Evolutionary conservation across 2,888 invertebrate species (phyloP), one percentile per base, ranked within the genome.

Genomic region (Drosophila robusta): DNA sequence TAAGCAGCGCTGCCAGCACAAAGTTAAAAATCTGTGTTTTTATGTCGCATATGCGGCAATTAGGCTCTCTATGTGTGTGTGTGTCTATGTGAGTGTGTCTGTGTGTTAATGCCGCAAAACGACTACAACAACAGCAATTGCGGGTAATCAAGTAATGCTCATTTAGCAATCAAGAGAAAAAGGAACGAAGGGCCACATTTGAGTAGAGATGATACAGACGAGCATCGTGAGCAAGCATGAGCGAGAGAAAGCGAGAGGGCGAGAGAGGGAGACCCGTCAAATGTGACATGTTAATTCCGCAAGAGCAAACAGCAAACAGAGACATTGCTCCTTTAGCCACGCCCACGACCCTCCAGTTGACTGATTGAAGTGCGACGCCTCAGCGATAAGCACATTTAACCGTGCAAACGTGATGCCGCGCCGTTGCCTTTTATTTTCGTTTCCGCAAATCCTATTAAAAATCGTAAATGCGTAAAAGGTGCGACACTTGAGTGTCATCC

Each of bases 121-220:
- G 67, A 62, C 60, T 34, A 78, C 55, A 63, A 51, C 82, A 86
- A 67, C 80, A 64, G 70, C 77, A 84, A 87, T 87, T 86, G 89
- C 70, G 75, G 75, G 81, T 89, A 90, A 89, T 90, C 90, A 89
- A 80, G 82, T 90, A 87, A 89, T 90, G 90, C 78, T 77, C 87
- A 90, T 78, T 89, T 82, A 67, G 77, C 82, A 74, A 79, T 75
- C 70, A 74, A 51, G 60, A 34, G 62, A 70, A 70, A 62, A 58
- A 61, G 69, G 54, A 68, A 51, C 50, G 68, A 51, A 65, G 32
- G 14, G 4, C 54, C 52, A 44, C 45, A 57, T 49, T 41, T 39
- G 52, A 57, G 39, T 18, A 39, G 32, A 55, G 64, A 51, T 72
- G 87, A 80, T 83, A 72, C 67, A 83, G 77, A 65, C 78, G 68